phyloP scores from a whole-genome alignment of 92 coral and sea anemone species.

The Parazoanthus swiftii region DNA sequence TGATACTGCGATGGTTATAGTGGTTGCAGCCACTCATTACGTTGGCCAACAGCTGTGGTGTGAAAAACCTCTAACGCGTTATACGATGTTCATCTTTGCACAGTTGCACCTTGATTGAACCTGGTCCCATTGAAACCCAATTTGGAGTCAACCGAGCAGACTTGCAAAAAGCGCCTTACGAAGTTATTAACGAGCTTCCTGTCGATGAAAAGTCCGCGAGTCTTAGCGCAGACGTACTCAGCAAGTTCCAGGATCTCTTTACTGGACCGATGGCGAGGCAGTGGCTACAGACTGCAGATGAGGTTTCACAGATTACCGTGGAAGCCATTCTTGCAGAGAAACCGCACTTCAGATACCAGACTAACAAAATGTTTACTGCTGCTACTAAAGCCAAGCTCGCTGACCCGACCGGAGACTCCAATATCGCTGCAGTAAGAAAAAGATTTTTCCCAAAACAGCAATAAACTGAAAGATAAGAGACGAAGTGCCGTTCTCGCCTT shows the following conservation, averaged over 20 bases:
- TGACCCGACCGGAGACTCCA: slow-evolving; percentile 86
- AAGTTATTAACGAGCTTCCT: slow-evolving; percentile 20
- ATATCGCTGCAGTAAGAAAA: slow-evolving; percentile 47
- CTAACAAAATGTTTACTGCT: slow-evolving; percentile 66
- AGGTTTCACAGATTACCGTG: slow-evolving; percentile 73
- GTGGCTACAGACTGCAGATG: slow-evolving; percentile 71
- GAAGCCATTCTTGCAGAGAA: slow-evolving; percentile 70
- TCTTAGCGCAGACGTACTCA: slow-evolving; percentile 51
- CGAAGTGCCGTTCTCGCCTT: no score
- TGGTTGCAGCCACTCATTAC: no score
- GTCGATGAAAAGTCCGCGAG: slow-evolving; percentile 82
- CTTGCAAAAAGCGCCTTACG: neutral
- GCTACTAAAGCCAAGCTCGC: slow-evolving; percentile 58
- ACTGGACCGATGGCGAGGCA: slow-evolving; percentile 41
- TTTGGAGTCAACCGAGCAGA: slow-evolving; percentile 43
- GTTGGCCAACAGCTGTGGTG: no score
- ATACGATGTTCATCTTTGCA: neutral
- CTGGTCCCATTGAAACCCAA: slow-evolving; percentile 81
- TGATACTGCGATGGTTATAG: no score
- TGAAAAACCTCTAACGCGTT: no score
- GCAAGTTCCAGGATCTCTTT: slow-evolving; percentile 49
- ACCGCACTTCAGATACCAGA: slow-evolving; percentile 87
- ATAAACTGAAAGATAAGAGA: neutral
- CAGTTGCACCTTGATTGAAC: slow-evolving; percentile 83
- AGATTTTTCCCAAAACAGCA: slow-evolving; percentile 55